These are phyloP conservation scores for Geodia barretti DNA, from an alignment of 37 sponge, comb jelly and placozoan genomes.

Conservation along the genomic window DNA sequence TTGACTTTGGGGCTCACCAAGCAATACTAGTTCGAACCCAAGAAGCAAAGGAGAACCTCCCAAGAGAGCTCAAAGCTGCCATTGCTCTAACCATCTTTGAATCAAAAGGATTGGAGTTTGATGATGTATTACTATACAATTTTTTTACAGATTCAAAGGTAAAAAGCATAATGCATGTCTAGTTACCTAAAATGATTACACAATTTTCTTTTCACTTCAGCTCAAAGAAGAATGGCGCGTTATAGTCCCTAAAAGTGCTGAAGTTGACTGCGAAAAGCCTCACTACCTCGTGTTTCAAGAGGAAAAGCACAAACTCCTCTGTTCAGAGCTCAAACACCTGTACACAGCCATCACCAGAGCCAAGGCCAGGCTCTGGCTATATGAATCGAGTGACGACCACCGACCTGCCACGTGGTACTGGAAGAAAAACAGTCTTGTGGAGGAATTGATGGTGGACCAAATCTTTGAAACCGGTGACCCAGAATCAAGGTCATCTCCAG, in stretches of 20 bases:
- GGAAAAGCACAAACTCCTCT: conserved; percentile 55
- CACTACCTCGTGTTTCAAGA: conserved; percentile 59
- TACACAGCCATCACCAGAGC: conserved; percentile 86
- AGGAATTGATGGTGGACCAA: conserved; percentile 1
- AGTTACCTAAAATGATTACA: too few relatives aligned
- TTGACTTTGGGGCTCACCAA: conserved; percentile 90
- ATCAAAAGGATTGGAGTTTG: conserved; percentile 86
- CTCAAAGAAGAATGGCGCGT: conserved; percentile 74
- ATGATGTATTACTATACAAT: conserved; percentile 89
- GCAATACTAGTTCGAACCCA: conserved; percentile 80
- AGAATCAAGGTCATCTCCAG: conserved; percentile 44
- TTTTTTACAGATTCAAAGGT: conserved; percentile 86
- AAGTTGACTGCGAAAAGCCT: not conserved
- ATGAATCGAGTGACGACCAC: conserved; percentile 49
- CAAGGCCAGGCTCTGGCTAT: conserved; percentile 78
- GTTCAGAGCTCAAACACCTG: conserved; percentile 78
- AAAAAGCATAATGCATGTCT: conserved; percentile 1
- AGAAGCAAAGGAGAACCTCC: conserved; percentile 53
- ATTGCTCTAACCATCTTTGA: conserved; percentile 83
- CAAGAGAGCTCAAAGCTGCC: conserved; percentile 54
- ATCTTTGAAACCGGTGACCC: too few relatives aligned
- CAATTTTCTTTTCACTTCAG: too few relatives aligned
- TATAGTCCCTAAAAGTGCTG: conserved; percentile 11
- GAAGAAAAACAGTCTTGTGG: conserved; percentile 34
- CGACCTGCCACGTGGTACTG: conserved; percentile 65